Conservation (phyloP, 2,888 invertebrate genomes). For the Polydrusus tereticollis region DNA sequence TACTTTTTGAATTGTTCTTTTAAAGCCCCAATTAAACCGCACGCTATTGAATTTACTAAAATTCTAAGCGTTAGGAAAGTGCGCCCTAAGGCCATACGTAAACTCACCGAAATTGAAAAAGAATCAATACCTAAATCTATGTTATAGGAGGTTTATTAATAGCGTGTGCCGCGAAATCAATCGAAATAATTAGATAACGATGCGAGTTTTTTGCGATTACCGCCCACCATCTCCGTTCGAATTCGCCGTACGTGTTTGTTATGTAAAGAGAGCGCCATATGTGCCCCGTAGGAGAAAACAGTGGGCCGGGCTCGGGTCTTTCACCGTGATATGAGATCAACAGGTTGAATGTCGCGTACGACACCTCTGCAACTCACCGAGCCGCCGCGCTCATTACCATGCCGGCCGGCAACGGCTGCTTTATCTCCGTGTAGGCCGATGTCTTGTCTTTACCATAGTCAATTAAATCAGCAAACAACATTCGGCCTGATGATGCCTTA, state of each 20-base stretch:
- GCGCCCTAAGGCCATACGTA: too few species aligned
- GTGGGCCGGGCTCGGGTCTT: conserved; percentile 57
- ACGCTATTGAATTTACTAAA: too few species aligned
- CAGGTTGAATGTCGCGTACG: conserved; percentile 59
- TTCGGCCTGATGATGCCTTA: too few species aligned
- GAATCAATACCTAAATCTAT: too few species aligned
- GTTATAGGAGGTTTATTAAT: too few species aligned
- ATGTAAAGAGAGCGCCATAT: conserved; percentile 48
- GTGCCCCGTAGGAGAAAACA: conserved; percentile 51
- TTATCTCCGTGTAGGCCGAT: background rate
- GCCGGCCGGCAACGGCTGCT: conserved; percentile 27
- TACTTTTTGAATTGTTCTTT: too few species aligned
- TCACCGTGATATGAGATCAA: conserved; percentile 57
- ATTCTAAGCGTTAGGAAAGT: too few species aligned
- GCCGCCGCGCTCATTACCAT: conserved; percentile 53
- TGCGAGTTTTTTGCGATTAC: conserved; percentile 14
- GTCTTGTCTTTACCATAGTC: too few species aligned
- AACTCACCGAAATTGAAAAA: too few species aligned
- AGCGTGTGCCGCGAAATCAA: conserved; percentile 2
- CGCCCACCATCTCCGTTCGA: conserved; percentile 25
- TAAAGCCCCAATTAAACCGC: too few species aligned
- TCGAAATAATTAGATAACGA: conserved; percentile 6
- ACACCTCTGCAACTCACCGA: conserved; percentile 57
- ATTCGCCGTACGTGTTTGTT: conserved; percentile 37
- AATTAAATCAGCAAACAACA: too few species aligned